Percentiles rank a stretch among this genome's conserved stretches.
Evolutionary conservation across 2,113 vertebrate genomes (phyloP).

Genomic region (Aldabrachelys gigantea): DNA sequence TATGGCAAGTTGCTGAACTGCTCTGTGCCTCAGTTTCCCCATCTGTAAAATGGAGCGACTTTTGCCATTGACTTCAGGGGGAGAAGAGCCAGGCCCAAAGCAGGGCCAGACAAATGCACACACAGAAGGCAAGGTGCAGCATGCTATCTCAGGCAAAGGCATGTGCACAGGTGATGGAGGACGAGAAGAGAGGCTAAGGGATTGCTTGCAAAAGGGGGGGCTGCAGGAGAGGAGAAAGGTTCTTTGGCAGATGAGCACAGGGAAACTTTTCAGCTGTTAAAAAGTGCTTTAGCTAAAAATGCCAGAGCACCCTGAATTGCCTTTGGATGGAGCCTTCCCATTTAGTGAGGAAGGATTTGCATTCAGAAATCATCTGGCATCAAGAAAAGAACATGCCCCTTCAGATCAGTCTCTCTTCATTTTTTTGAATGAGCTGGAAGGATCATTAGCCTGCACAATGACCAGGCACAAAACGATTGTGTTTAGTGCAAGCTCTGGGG

Average conservation of each 20-base stretch:
- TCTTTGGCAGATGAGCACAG: neutral
- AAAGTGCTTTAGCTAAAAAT: conserved; percentile 47
- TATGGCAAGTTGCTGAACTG: neutral
- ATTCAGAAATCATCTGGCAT: conserved; percentile 1
- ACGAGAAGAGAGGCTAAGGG: neutral
- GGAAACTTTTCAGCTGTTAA: conserved; percentile 43
- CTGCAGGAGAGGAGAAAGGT: neutral
- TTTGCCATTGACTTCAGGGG: neutral
- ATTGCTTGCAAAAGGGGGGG: neutral
- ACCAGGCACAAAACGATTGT: neutral
- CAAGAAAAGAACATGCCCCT: neutral
- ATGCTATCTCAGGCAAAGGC: neutral
- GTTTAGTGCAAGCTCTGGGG: neutral
- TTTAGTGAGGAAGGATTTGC: neutral
- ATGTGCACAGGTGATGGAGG: neutral
- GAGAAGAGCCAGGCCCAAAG: neutral
- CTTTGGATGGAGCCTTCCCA: conserved; percentile 26
- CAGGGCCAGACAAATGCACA: neutral
- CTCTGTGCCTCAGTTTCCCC: neutral
- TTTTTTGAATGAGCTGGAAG: neutral
- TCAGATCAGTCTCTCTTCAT: neutral
- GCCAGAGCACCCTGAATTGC: conserved; percentile 14
- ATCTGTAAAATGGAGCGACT: conserved; percentile 8
- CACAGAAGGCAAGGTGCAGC: neutral
- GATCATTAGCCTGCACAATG: rapidly evolving